Evolutionary conservation across 2,797 vertebrate species (phyloP).

Genomic region (Streptopelia turtur): DNA sequence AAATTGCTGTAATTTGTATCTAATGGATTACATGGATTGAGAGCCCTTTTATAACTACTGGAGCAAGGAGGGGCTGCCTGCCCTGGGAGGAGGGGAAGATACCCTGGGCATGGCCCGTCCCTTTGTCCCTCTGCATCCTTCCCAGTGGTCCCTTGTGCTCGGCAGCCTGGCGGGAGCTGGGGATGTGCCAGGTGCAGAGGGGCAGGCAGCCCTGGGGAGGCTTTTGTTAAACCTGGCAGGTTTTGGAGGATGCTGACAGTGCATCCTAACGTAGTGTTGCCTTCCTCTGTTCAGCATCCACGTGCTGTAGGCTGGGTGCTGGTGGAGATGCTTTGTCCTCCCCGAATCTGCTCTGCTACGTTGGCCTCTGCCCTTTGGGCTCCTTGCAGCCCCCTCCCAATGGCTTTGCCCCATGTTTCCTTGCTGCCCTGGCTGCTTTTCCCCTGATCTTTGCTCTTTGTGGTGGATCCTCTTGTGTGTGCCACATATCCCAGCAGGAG

Average conservation of each 20-base stretch:
- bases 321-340: not conserved
- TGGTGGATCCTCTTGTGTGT: not conserved
- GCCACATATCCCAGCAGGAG: not conserved
- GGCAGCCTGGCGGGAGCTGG: not conserved
- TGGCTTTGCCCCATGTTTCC: accelerated
- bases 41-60: not conserved
- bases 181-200: not conserved
- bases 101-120: not conserved
- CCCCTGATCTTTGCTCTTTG: not conserved
- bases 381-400: not conserved
- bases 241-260: not conserved
- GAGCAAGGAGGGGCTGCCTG: not conserved
- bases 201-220: accelerated
- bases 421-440: not conserved
- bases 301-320: not conserved
- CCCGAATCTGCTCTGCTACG: not conserved
- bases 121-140: not conserved
- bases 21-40: slow-evolving; percentile 32
- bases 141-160: not conserved
- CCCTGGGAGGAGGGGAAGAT: not conserved
- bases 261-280: accelerated
- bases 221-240: not conserved
- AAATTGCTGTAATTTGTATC: slow-evolving; percentile 51
- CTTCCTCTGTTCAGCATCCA: not conserved
- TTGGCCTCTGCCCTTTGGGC: not conserved